A percentile compares a stretch with the other conserved stretches of the same genome.
phyloP scores from a whole-genome alignment of 1,140 invertebrate species.

The Dryas iulia region DNA sequence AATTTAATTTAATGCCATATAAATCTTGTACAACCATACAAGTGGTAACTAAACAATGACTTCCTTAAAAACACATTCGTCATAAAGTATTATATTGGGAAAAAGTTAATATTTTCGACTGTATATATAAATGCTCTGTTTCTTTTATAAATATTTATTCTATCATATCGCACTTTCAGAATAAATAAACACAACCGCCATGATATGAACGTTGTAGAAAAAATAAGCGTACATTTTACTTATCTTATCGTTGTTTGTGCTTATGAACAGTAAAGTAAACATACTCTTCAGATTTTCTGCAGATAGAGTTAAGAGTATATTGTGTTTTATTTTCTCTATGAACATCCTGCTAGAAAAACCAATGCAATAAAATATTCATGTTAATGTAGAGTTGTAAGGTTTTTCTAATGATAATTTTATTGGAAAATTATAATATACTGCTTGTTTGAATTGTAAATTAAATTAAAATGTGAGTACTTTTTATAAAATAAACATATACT shows the following conservation, averaged over 20 bases:
- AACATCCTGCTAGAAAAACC: neutral
- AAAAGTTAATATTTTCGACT: neutral
- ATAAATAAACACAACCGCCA: slow-evolving; percentile 22
- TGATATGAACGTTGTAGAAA: neutral
- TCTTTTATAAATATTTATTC: slow-evolving; percentile 13
- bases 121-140: neutral
- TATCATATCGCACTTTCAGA: slow-evolving; percentile 11
- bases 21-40: too few relatives aligned
- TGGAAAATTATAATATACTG: too few relatives aligned
- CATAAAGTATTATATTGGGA: neutral
- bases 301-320: neutral
- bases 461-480: too few relatives aligned
- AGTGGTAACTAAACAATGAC: too few relatives aligned
- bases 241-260: neutral
- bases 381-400: too few relatives aligned
- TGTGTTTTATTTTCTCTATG: neutral
- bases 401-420: too few relatives aligned
- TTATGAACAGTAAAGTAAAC: neutral
- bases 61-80: neutral
- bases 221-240: neutral
- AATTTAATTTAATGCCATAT: too few relatives aligned
- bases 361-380: too few relatives aligned
- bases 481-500: too few relatives aligned
- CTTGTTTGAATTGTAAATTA: too few relatives aligned
- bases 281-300: neutral